A percentile compares a stretch with the other conserved stretches of the same genome.
These are phyloP conservation scores for Orchestes rusci DNA, from an alignment of 2,888 invertebrate genomes.

Conservation along the genomic window DNA sequence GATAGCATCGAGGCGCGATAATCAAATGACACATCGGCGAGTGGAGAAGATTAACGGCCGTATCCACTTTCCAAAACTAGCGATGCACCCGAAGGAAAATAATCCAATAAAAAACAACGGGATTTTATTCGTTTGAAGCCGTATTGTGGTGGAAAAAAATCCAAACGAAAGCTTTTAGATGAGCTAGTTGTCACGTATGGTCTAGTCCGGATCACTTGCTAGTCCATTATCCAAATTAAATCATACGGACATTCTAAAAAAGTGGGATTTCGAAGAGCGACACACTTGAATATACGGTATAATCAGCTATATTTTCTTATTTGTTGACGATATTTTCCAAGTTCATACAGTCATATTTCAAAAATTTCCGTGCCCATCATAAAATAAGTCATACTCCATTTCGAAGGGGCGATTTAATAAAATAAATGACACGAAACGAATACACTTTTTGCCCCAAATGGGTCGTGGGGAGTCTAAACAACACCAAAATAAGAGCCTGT, in stretches of 20 bases:
- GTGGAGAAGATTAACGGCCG: constrained; percentile 11
- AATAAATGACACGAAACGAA: no score
- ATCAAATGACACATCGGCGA: constrained; percentile 3
- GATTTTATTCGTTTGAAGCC: constrained; percentile 20
- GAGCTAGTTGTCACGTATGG: constrained; percentile 38
- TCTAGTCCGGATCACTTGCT: constrained; percentile 36
- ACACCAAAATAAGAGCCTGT: no score
- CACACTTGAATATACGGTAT: no score
- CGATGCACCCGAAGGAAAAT: constrained; percentile 17
- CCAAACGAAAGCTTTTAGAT: constrained; percentile 35
- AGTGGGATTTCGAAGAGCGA: no score
- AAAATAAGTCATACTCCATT: no score
- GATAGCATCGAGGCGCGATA: constrained; percentile 5
- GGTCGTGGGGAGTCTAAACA: no score
- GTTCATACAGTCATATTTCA: no score
- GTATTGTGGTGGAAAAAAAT: constrained; percentile 19
- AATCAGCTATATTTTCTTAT: no score
- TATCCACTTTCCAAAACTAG: constrained; percentile 14
- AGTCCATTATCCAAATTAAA: constrained; percentile 42
- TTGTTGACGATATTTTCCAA: no score
- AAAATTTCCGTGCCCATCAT: no score
- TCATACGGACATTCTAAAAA: constrained; percentile 39
- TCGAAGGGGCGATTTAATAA: no score
- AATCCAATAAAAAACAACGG: constrained; percentile 22
- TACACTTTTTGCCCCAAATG: no score